Evolutionary conservation across 2,113 vertebrate species (phyloP), one percentile per base, ranked within the genome.

Genomic region (Toxotes chatareus): DNA sequence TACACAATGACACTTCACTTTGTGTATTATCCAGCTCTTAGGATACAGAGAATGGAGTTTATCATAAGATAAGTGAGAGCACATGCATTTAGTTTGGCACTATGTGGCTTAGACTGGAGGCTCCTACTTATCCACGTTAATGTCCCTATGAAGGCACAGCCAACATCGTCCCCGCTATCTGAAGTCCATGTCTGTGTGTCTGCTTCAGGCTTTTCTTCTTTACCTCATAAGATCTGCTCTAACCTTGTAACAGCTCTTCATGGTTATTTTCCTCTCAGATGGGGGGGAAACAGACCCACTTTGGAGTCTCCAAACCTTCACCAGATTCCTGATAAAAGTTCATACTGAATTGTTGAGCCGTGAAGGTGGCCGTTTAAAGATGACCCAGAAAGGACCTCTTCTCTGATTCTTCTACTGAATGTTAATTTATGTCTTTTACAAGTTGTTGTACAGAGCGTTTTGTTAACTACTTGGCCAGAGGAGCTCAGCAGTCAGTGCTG

Each of bases 11-110:
- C 49, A 53, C 19, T 17, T 14, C 13, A 16, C 13, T 63, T 4
- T 19, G 57, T 55, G 0, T 44, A 5, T 23, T n/a, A 31, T 27
- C 13, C 27, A 49, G n/a, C 17, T 60, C 19, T 3, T 0, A 19
- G 38, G n/a, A 47, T 21, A 31, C 8, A 31, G 6, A 13, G 13
- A 47, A 8, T 42, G 14, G 44, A 23, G n/a, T 61, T 53, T 42
- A 63, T 49, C 60, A 40, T 23, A 47, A 73, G 47, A 34, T 82
- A 67, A 87, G 68, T 82, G 65, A 51, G 76, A 56, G 73, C 83
- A 73, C 75, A 86, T 86, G 81, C 57, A 66, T 11, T 68, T 74
- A 14, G 57, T 83, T 65, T 78, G 63, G 70, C 40, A 68, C 6
- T 70, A 56, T 70, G 75, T 66, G 86, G 75, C 44, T 55, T 13